These are phyloP conservation scores for Archips crataeganus DNA, from an alignment of 2,888 invertebrate species.

Conservation along the genomic window DNA sequence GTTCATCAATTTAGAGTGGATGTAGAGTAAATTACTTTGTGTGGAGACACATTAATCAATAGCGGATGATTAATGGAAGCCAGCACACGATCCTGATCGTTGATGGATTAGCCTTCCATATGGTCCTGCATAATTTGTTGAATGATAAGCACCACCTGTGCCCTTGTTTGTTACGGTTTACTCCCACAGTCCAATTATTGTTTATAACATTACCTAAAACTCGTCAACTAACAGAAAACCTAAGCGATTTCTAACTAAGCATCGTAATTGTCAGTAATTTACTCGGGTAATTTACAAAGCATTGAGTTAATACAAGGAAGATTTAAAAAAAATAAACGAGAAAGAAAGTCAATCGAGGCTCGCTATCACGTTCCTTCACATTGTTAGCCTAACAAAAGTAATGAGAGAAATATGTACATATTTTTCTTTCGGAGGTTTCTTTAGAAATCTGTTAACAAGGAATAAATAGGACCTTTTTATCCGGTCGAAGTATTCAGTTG, in stretches of 20 bases:
- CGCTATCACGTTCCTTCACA: constrained; percentile 49
- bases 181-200: constrained; percentile 46
- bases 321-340: constrained; percentile 7
- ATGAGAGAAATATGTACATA: constrained; percentile 52
- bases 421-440: constrained; percentile 55
- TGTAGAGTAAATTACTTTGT: constrained; percentile 75
- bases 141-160: constrained; percentile 74
- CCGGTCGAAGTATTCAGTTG: constrained; percentile 70
- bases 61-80: constrained; percentile 81
- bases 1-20: constrained; percentile 67
- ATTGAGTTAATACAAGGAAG: neutral
- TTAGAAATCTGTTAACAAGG: constrained; percentile 74
- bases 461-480: constrained; percentile 71
- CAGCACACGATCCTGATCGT: constrained; percentile 74
- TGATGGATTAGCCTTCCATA: constrained; percentile 84
- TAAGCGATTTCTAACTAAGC: neutral
- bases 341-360: constrained; percentile 28
- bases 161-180: constrained; percentile 61
- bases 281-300: neutral
- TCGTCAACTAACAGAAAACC: constrained; percentile 7
- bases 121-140: constrained; percentile 82
- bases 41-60: constrained; percentile 83
- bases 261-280: neutral
- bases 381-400: constrained; percentile 55
- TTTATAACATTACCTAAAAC: constrained; percentile 26